A percentile compares a stretch with the other conserved stretches of the same genome.
These are phyloP conservation scores for Plecturocebus donacophilus DNA, from an alignment of 2,113 vertebrate species.

Conservation along the genomic window DNA sequence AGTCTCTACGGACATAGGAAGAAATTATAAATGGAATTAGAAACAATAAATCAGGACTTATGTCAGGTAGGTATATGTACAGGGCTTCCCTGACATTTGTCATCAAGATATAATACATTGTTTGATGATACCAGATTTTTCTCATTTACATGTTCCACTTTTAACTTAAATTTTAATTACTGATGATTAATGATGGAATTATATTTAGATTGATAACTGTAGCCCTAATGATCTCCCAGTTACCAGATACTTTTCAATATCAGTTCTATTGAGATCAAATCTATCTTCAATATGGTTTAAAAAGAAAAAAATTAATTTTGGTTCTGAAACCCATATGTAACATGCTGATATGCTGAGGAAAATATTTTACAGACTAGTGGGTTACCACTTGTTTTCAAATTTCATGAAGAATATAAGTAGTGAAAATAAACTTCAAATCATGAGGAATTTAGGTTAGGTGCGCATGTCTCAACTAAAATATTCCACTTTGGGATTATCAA, in stretches of 20 bases:
- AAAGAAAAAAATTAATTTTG: conserved; percentile 12
- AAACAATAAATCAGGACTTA: background rate
- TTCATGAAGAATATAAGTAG: background rate
- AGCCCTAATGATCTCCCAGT: accelerated
- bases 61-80: background rate
- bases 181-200: background rate
- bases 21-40: background rate
- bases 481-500: background rate
- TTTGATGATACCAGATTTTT: background rate
- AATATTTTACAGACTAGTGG: background rate
- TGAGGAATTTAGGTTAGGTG: background rate
- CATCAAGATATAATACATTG: background rate
- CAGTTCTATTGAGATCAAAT: background rate
- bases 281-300: background rate
- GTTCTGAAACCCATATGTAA: background rate
- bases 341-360: background rate
- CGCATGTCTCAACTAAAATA: background rate
- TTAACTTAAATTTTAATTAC: background rate
- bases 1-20: background rate
- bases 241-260: background rate
- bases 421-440: background rate
- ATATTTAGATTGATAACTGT: background rate
- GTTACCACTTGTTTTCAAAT: background rate
- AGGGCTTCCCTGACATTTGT: background rate
- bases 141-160: background rate